phyloP scores from a whole-genome alignment of 2,797 vertebrate species.

The Macroramphosus scolopax region DNA sequence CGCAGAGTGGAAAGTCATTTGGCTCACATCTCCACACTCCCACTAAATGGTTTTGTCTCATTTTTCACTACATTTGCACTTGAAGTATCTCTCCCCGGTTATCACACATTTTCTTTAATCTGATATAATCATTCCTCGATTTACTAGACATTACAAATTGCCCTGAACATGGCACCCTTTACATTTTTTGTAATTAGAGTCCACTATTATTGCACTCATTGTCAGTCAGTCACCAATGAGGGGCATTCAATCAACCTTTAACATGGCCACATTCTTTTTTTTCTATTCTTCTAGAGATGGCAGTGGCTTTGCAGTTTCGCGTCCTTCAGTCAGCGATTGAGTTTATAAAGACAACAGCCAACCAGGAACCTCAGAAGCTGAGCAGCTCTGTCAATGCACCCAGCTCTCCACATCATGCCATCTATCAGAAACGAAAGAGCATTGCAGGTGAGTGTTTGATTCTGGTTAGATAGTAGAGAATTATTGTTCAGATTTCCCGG shows the following conservation, averaged over 20 bases:
- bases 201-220: background rate
- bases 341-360: conserved; percentile 91
- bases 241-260: background rate
- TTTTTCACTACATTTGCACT: conserved; percentile 24
- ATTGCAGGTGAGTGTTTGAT: conserved; percentile 82
- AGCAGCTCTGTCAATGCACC: conserved; percentile 67
- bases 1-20: conserved; percentile 30
- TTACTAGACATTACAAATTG: conserved; percentile 20
- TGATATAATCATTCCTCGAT: conserved; percentile 27
- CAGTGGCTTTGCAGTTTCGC: conserved; percentile 89
- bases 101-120: conserved; percentile 14
- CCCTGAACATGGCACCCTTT: conserved; percentile 1
- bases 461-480: background rate
- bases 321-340: conserved; percentile 94
- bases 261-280: background rate
- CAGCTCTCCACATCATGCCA: conserved; percentile 72
- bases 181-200: conserved; percentile 6
- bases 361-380: conserved; percentile 83
- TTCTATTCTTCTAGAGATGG: conserved; percentile 81
- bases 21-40: too few relatives aligned
- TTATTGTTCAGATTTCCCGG: background rate
- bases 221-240: background rate
- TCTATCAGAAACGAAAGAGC: conserved; percentile 89
- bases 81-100: conserved; percentile 23
- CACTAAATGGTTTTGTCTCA: conserved; percentile 27